These are phyloP conservation scores for Gastrophysa polygoni DNA, from an alignment of 2,888 invertebrate genomes.

Conservation along the genomic window DNA sequence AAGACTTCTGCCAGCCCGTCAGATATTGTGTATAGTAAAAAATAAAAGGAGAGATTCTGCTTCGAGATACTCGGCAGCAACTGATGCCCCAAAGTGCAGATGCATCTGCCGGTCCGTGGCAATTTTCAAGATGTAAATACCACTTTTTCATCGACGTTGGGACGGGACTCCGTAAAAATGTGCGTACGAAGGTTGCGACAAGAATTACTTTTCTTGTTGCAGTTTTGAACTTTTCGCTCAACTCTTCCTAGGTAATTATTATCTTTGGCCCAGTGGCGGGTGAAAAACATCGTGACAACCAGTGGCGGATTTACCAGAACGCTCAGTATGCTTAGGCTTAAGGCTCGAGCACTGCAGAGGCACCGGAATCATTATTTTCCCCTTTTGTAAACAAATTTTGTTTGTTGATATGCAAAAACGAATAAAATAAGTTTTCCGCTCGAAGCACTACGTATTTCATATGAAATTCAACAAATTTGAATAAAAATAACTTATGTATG, in stretches of 20 bases:
- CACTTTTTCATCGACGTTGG: conserved; percentile 16
- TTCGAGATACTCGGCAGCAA: conserved; percentile 22
- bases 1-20: conserved; percentile 12
- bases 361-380: no score
- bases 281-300: not conserved
- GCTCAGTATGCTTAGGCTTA: no score
- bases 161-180: not conserved
- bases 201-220: not conserved
- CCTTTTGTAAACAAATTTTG: no score
- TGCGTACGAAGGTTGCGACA: not conserved
- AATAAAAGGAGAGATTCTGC: conserved; percentile 28
- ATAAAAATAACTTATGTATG: no score
- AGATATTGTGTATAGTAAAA: conserved; percentile 19
- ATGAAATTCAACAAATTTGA: no score
- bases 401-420: no score
- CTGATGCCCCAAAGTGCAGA: conserved; percentile 24
- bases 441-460: no score
- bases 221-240: not conserved
- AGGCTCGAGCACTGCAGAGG: no score
- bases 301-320: no score
- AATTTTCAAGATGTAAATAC: conserved; percentile 29
- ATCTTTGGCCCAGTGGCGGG: not conserved
- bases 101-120: conserved; percentile 26
- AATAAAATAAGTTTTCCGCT: no score
- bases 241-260: not conserved